Conservation (phyloP, 53 echinoderm and acorn worm genomes). For the Temnopleurus reevesii region DNA sequence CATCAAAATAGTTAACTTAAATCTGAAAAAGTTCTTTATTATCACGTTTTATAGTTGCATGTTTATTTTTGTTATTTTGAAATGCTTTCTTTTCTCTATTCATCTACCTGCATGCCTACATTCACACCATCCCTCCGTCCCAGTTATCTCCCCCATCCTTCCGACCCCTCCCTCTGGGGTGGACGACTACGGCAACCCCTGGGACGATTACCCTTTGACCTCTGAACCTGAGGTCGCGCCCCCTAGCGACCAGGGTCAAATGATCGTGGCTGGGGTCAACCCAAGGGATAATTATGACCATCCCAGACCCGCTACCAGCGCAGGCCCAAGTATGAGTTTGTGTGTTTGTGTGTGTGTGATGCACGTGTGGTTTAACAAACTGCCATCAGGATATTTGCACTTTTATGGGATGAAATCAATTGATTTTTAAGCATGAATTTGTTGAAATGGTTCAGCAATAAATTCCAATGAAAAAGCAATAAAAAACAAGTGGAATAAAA, state of each 20-base stretch:
- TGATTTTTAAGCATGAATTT: too few relatives aligned
- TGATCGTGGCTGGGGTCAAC: slow-evolving; percentile 12
- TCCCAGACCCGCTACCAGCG: slow-evolving; percentile 25
- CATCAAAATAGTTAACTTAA: too few relatives aligned
- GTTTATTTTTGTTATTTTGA: too few relatives aligned
- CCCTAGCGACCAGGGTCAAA: neutral
- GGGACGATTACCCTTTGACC: slow-evolving; percentile 56
- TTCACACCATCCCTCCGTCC: neutral
- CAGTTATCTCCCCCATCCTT: slow-evolving; percentile 50
- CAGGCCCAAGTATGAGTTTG: slow-evolving; percentile 42
- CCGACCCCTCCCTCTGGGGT: slow-evolving; percentile 25
- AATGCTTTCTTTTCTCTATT: neutral
- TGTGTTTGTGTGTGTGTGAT: slow-evolving; percentile 9
- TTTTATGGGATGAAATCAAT: too few relatives aligned
- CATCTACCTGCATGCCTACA: slow-evolving; percentile 12
- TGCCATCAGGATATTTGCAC: too few relatives aligned
- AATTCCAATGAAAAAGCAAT: too few relatives aligned
- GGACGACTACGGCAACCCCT: slow-evolving; percentile 57
- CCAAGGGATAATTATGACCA: slow-evolving; percentile 52
- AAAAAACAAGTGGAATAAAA: too few relatives aligned
- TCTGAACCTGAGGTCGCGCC: slow-evolving; percentile 45
- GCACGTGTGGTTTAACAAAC: neutral
- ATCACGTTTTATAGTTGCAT: too few relatives aligned
- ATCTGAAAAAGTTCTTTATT: too few relatives aligned
- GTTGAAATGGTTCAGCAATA: too few relatives aligned